Evolutionary conservation across 2,888 invertebrate genomes (phyloP).

Genomic region (Metalampra italica): DNA sequence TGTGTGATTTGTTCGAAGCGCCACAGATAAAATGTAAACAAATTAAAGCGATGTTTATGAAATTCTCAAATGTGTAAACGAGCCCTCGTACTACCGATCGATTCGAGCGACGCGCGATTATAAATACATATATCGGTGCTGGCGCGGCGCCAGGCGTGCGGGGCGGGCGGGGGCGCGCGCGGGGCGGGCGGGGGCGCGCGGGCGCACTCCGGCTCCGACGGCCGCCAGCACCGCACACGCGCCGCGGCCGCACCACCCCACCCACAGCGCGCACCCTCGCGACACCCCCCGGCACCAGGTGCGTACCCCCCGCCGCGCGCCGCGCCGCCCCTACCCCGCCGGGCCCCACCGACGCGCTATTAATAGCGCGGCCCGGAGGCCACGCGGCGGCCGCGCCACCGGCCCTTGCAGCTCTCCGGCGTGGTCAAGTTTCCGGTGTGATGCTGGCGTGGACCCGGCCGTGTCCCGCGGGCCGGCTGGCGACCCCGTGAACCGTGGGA

Average conservation of each 20-base stretch:
- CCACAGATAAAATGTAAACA: too few relatives aligned
- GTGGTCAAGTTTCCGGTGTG: too few relatives aligned
- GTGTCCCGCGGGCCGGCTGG: too few relatives aligned
- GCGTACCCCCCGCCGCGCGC: neutral
- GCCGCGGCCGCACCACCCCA: constrained; percentile 1
- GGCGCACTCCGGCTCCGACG: constrained; percentile 2
- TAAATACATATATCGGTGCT: neutral
- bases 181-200: constrained; percentile 4
- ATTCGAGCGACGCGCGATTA: too few relatives aligned
- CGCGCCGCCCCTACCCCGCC: neutral
- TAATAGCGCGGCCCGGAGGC: constrained; percentile 2
- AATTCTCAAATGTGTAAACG: too few relatives aligned
- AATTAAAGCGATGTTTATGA: too few relatives aligned
- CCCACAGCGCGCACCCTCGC: neutral
- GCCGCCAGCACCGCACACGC: neutral
- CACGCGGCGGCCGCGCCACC: neutral
- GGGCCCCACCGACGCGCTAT: neutral
- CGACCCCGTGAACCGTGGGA: too few relatives aligned
- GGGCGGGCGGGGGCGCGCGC: constrained; percentile 5
- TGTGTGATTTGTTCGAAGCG: too few relatives aligned
- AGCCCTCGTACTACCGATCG: too few relatives aligned
- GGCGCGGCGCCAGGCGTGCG: constrained; percentile 6
- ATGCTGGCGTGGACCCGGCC: too few relatives aligned
- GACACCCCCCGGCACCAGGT: neutral
- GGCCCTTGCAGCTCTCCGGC: neutral